Conservation (phyloP, 2,888 invertebrate species). For the Coenonympha glycerion region DNA sequence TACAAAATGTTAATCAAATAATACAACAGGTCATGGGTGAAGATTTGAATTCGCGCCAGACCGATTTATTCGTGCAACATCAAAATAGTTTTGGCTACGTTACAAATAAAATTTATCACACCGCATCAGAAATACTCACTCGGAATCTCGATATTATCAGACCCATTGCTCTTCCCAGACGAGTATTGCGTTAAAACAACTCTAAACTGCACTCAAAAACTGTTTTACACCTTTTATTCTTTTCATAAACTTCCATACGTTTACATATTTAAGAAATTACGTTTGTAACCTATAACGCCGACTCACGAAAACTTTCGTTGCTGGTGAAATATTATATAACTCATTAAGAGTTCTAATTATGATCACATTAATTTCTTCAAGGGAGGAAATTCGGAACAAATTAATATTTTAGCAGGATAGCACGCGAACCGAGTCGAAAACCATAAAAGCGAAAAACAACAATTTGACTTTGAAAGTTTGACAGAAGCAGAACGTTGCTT, state of each 20-base stretch:
- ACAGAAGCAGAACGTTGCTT: too few species aligned
- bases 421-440: constrained; percentile 23
- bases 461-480: neutral
- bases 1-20: constrained; percentile 5
- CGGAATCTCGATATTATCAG: constrained; percentile 80
- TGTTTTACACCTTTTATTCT: constrained; percentile 43
- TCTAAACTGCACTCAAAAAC: constrained; percentile 32
- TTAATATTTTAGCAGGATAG: neutral
- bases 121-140: constrained; percentile 67
- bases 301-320: constrained; percentile 32
- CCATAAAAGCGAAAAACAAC: constrained; percentile 1
- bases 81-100: constrained; percentile 62
- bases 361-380: constrained; percentile 22
- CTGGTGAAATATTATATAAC: constrained; percentile 26
- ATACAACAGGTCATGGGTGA: constrained; percentile 43
- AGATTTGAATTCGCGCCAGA: constrained; percentile 66
- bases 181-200: constrained; percentile 7
- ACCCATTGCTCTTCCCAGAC: constrained; percentile 71
- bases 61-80: constrained; percentile 42
- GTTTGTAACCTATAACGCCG: constrained; percentile 61
- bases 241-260: constrained; percentile 45
- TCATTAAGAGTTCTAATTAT: constrained; percentile 18
- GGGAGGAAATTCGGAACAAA: constrained; percentile 33
- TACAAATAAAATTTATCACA: constrained; percentile 42
- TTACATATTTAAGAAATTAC: constrained; percentile 57